Base-by-base conservation (phyloP, 2,888 invertebrate species). In the Crioceris asparagi region DNA sequence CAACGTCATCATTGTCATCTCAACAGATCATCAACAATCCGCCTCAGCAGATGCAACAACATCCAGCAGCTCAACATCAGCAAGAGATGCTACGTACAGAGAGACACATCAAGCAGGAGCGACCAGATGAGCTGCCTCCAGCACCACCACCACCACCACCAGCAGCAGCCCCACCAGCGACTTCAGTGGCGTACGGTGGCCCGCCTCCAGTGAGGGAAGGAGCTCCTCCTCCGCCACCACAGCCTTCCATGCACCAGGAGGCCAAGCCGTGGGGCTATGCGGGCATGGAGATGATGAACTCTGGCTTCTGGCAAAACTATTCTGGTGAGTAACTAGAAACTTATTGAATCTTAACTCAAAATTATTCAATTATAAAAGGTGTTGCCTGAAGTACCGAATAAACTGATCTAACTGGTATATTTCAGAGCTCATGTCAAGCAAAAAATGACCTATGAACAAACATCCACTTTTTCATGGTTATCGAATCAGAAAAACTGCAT, bases 271-370 rank as follows among this genome's bases (percentile, higher is more conserved):
- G 80, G 80, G 77, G 76, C 50, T 80, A 79, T 64, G 65, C 76
- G 21, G 78, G 79, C 36, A 69, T 81, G 48, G 87, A 87, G 67
- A 77, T 87, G 62, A 85, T 88, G 75, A 80, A 83, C 55, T 81
- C 80, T 36, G 85, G 85, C 25, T 87, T 88, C 67, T 88, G 87
- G 87, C 87, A 87, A 62, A 88, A 87, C 64, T 88, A 88, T 68
- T 87, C 87, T 59, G 87, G 87, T 88, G 62, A 74, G 77, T 54
- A 19, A 8, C 27, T 12, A 21, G 7, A 21, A 21, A n/a, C n/a
- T n/a, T n/a, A n/a, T n/a, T n/a, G n/a, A n/a, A n/a, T n/a, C n/a
- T n/a, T n/a, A n/a, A n/a, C n/a, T n/a, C n/a, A n/a, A n/a, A n/a
- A n/a, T n/a, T n/a, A n/a, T n/a, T n/a, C n/a, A n/a, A n/a, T n/a